phyloP scores from a whole-genome alignment of 2,888 invertebrate genomes.

The Trachelus troglodyta region DNA sequence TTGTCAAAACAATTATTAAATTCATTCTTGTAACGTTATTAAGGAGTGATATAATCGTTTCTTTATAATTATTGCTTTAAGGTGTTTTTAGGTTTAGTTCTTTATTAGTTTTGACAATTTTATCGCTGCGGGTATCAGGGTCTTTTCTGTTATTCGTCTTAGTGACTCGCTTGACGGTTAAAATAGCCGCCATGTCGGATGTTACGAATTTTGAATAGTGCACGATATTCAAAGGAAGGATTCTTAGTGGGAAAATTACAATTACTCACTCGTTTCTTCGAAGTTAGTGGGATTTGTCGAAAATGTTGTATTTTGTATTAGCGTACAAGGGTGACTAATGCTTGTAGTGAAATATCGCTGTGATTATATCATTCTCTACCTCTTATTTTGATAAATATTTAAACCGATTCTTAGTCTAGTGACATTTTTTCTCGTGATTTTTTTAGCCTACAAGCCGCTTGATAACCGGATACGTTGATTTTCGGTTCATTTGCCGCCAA shows the following conservation, averaged over 20 bases:
- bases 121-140: neutral
- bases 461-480: slow-evolving; percentile 26
- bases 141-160: neutral
- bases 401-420: neutral
- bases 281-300: neutral
- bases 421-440: neutral
- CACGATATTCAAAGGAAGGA: neutral
- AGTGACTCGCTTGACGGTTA: neutral
- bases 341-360: neutral
- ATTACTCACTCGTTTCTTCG: neutral
- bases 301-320: neutral
- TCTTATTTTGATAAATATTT: neutral
- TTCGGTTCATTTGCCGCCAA: slow-evolving; percentile 51
- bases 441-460: neutral
- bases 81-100: neutral
- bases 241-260: neutral
- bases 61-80: neutral
- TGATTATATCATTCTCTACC: neutral
- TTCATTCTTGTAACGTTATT: neutral
- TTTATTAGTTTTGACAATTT: neutral
- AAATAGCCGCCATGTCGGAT: neutral
- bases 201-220: neutral
- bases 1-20: neutral
- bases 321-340: neutral
- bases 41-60: neutral